These are phyloP conservation scores for Cataglyphis cursor DNA, from an alignment of 2,888 invertebrate species.

Conservation along the genomic window DNA sequence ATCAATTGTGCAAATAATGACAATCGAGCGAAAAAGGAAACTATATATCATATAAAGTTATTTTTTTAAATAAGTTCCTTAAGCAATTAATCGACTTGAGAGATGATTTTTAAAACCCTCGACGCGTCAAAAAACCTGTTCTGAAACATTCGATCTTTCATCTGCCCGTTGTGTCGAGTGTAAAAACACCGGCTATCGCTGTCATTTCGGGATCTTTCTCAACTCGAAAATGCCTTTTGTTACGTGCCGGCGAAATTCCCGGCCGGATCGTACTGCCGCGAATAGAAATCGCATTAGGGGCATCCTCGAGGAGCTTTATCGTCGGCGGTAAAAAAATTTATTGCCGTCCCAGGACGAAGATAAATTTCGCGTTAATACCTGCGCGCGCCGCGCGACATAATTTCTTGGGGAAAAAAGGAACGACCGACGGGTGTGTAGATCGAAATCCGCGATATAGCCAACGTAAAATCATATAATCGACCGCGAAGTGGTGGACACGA, in stretches of 20 bases:
- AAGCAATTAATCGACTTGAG: background rate
- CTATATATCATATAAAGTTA: background rate
- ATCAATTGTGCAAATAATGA: background rate
- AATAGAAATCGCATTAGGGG: conserved; percentile 66
- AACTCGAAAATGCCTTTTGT: conserved; percentile 11
- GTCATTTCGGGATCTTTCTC: conserved; percentile 12
- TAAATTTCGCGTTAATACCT: conserved; percentile 61
- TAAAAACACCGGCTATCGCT: background rate
- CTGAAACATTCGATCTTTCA: background rate
- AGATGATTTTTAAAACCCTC: background rate
- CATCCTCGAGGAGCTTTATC: conserved; percentile 55
- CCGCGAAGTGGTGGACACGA: conserved; percentile 9
- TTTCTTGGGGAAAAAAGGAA: conserved; percentile 9
- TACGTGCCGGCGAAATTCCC: conserved; percentile 28
- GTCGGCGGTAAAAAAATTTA: conserved; percentile 66
- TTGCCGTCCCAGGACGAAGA: conserved; percentile 60
- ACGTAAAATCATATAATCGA: conserved; percentile 21
- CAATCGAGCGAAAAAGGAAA: background rate
- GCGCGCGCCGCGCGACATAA: conserved; percentile 20
- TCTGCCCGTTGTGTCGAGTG: background rate
- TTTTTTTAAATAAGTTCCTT: conserved; percentile 4
- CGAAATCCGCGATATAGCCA: conserved; percentile 8
- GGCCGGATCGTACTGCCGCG: conserved; percentile 43
- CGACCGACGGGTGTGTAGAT: conserved; percentile 21
- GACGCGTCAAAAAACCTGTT: background rate